Conservation (phyloP, 2,888 invertebrate genomes). For the Theretra japonica region DNA sequence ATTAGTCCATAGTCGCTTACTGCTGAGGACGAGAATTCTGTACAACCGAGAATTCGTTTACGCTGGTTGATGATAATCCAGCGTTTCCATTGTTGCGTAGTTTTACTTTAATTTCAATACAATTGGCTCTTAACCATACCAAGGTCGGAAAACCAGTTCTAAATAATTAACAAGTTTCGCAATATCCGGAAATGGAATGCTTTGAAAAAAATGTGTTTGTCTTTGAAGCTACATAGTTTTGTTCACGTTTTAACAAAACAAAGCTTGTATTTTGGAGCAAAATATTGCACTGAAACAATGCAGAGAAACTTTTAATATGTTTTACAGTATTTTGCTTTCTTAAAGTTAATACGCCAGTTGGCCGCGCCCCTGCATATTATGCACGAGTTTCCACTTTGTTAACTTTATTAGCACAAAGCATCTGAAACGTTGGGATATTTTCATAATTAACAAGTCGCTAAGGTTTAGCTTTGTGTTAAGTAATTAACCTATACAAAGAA, state of each 20-base stretch:
- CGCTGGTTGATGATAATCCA: not conserved
- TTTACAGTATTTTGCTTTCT: constrained; percentile 11
- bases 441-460: not conserved
- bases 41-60: too few species aligned
- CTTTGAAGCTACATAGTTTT: not conserved
- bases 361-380: not conserved
- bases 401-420: constrained; percentile 6
- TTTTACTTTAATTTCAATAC: not conserved
- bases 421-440: constrained; percentile 8
- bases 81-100: not conserved
- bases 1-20: too few species aligned
- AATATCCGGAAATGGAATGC: not conserved
- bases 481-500: constrained; percentile 1
- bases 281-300: constrained; percentile 6
- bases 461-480: not conserved
- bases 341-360: not conserved
- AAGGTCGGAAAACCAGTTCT: constrained; percentile 7
- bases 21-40: too few species aligned
- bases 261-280: not conserved
- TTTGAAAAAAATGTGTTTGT: not conserved
- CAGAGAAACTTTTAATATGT: not conserved
- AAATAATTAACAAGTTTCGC: not conserved
- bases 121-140: not conserved
- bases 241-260: not conserved
- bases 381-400: constrained; percentile 14